These are phyloP conservation scores for Platycercus adscitus DNA, from an alignment of 2,113 vertebrate genomes.

Conservation along the genomic window DNA sequence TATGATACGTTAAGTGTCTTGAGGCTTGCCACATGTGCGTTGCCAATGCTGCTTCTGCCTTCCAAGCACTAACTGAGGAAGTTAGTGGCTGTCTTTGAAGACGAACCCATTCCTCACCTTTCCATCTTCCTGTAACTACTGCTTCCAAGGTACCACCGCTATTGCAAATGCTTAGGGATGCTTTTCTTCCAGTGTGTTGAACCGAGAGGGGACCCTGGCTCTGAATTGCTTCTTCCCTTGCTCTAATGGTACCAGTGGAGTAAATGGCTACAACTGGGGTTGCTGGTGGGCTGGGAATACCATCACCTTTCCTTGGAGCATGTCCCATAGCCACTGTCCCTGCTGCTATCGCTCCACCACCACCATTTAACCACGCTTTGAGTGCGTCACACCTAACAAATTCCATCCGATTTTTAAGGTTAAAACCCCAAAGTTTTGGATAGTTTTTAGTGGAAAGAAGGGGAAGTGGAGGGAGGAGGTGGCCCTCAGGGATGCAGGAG, in stretches of 20 bases:
- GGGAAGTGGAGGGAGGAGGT: not conserved
- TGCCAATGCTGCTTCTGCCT: not conserved
- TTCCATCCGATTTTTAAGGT: not conserved
- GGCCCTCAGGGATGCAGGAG: not conserved
- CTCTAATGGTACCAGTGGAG: not conserved
- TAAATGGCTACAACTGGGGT: fast-evolving
- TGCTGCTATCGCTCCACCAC: not conserved
- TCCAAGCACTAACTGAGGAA: not conserved
- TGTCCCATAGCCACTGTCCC: not conserved
- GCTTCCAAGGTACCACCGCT: not conserved
- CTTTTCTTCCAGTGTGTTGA: not conserved
- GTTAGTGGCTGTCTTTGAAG: too few species aligned
- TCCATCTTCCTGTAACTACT: fast-evolving
- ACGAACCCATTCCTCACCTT: not conserved
- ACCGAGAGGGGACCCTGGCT: not conserved
- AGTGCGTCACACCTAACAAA: not conserved
- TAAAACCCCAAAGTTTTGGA: not conserved
- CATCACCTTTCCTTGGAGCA: too few species aligned
- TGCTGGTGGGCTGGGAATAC: not conserved
- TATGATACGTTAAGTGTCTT: not conserved
- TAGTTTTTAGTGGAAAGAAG: not conserved
- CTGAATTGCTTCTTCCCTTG: not conserved
- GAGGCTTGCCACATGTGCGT: not conserved
- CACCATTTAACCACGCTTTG: not conserved
- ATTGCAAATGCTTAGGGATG: fast-evolving